Percentiles rank a stretch among this genome's conserved stretches.
phyloP scores from a whole-genome alignment of 2,797 vertebrate species.

The Eidolon dupreanum region DNA sequence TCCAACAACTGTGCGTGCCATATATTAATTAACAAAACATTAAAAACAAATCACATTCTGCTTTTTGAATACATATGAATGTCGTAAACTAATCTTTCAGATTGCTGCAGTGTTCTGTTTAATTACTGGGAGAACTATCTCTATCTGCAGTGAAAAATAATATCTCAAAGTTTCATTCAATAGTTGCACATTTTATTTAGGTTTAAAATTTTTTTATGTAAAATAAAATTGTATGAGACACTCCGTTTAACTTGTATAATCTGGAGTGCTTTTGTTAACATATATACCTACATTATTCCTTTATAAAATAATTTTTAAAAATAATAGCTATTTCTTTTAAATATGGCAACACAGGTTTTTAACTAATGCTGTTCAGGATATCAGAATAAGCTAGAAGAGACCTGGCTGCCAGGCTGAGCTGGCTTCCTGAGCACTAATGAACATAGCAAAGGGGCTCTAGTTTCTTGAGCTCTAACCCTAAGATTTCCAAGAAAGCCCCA shows the following conservation, averaged over 20 bases:
- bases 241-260: neutral
- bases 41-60: neutral
- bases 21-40: conserved; percentile 50
- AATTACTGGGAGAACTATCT: neutral
- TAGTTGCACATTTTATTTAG: neutral
- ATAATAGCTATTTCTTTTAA: neutral
- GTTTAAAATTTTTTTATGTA: neutral
- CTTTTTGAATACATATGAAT: neutral
- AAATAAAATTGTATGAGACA: neutral
- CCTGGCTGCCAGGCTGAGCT: neutral
- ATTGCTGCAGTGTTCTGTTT: neutral
- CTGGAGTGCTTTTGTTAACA: neutral
- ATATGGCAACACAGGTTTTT: neutral
- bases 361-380: neutral
- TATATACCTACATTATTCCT: neutral
- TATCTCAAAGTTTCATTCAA: neutral
- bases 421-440: accelerated
- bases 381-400: neutral
- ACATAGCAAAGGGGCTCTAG: neutral
- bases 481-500: neutral
- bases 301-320: neutral
- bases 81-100: conserved; percentile 1
- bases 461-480: neutral
- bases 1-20: conserved; percentile 11
- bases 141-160: neutral